Evolutionary conservation across 2,888 invertebrate species (phyloP).

Genomic region (Andrena minutula): DNA sequence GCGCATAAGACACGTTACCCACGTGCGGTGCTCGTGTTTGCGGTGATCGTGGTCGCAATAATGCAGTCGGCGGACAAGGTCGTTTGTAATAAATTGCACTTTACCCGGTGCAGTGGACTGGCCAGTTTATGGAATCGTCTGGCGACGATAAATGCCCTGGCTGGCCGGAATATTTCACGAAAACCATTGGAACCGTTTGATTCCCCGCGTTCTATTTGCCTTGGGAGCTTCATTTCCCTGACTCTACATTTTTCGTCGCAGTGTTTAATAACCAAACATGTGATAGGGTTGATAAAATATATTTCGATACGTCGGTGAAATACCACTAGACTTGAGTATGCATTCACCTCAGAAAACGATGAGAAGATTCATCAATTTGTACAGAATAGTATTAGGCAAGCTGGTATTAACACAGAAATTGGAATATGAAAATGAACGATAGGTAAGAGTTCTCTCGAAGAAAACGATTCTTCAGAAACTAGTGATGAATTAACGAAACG

Average conservation of each 20-base stretch:
- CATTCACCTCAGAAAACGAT: too few relatives aligned
- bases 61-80: conserved; percentile 16
- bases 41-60: conserved; percentile 41
- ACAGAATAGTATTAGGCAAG: too few relatives aligned
- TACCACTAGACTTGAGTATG: not conserved
- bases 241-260: not conserved
- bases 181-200: conserved; percentile 13
- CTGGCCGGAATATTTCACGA: not conserved
- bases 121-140: conserved; percentile 27
- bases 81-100: conserved; percentile 49
- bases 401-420: too few relatives aligned
- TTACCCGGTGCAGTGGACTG: conserved; percentile 9
- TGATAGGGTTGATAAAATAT: not conserved
- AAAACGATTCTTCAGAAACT: not conserved
- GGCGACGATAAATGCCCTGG: conserved; percentile 15
- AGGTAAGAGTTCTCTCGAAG: not conserved
- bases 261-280: conserved; percentile 3
- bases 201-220: not conserved
- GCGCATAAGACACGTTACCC: conserved; percentile 7
- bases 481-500: not conserved
- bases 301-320: not conserved
- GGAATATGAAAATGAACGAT: not conserved
- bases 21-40: conserved; percentile 17
- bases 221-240: not conserved
- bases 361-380: too few relatives aligned